Conservation (phyloP, 2,797 vertebrate genomes). For the Centropyge bicolor region DNA sequence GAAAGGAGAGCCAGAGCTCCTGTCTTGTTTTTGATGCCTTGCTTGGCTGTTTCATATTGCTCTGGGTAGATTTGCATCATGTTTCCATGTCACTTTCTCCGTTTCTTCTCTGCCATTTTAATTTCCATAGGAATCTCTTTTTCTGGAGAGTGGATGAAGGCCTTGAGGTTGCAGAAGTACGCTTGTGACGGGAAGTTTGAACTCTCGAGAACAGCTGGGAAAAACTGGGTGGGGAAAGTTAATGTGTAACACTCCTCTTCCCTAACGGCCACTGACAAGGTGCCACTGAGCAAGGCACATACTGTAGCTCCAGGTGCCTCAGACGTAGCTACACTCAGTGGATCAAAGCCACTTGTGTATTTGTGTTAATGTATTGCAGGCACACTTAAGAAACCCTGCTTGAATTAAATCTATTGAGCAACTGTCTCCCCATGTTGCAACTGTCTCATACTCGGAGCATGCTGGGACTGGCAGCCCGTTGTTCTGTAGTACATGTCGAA, state of each 20-base stretch:
- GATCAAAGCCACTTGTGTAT: constrained; percentile 6
- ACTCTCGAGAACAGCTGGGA: constrained; percentile 47
- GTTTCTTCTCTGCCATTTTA: constrained; percentile 41
- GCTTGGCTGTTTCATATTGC: constrained; percentile 32
- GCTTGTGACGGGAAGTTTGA: constrained; percentile 58
- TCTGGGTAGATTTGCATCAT: constrained; percentile 64
- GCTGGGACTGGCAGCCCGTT: constrained; percentile 78
- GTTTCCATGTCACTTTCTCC: constrained; percentile 70
- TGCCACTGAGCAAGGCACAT: constrained; percentile 73
- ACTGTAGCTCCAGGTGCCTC: neutral
- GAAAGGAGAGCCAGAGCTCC: constrained; percentile 8
- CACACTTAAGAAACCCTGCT: constrained; percentile 39
- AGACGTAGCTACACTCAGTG: neutral
- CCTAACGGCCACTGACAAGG: constrained; percentile 36
- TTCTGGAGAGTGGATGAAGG: constrained; percentile 42
- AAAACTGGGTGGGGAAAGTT: constrained; percentile 74
- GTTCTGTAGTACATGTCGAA: constrained; percentile 43
- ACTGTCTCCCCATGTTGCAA: constrained; percentile 77
- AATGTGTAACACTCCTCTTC: constrained; percentile 68
- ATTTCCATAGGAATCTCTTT: constrained; percentile 45
- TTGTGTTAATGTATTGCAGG: constrained; percentile 9
- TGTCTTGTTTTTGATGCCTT: constrained; percentile 23
- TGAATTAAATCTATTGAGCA: constrained; percentile 75
- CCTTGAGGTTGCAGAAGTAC: constrained; percentile 34
- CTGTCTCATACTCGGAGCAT: constrained; percentile 67